Base-by-base conservation (phyloP, 2,113 vertebrate genomes). In the Bubo scandiacus region DNA sequence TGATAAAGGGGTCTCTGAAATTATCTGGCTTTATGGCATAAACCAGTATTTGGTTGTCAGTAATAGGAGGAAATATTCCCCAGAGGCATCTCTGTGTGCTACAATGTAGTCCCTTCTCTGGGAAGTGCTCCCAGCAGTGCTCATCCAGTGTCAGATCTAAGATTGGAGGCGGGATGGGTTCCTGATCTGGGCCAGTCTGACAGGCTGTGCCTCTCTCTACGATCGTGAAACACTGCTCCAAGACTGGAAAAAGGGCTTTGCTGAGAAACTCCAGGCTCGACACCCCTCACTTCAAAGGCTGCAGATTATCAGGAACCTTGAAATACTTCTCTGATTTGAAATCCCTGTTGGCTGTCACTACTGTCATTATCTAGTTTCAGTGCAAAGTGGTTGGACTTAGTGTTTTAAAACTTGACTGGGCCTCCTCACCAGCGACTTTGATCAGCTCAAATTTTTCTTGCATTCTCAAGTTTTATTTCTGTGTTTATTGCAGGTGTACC, bases 11-110 rank as follows among this genome's bases (percentile, higher is more conserved):
- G 16, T 26, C 38, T 78, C 54, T 86, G 73, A 57, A 75, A 71
- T 75, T 7, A 14, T 10, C 57, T 66, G 68, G n/a, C 40, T 63
- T 79, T 62, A 22, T 29, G 30, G 42, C 34, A 14, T 29, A 67
- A 71, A 22, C 6, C 47, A 59, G 3, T 80, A 26, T 63, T 59
- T 59, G 13, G 21, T 29, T 61, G 83, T 58, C 4, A 2, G 45
- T 58, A 52, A 25, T 9, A 66, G 89, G 65, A 84, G 68, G 59
- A 89, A 51, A 27, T 73, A 21, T 11, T 86, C 32, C 70, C 18
- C 43, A 36, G 55, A 62, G 72, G 77, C 68, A 47, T 51, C 20
- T 4, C 0, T 0, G 51, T 30, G 26, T 5, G 8, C 42, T 38
- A 0, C 2, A 3, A 5, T 43, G 26, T 34, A 15, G 20, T 34